These are phyloP conservation scores for Apistogramma diplotaenia DNA, from an alignment of 2,113 vertebrate genomes.

Conservation along the genomic window DNA sequence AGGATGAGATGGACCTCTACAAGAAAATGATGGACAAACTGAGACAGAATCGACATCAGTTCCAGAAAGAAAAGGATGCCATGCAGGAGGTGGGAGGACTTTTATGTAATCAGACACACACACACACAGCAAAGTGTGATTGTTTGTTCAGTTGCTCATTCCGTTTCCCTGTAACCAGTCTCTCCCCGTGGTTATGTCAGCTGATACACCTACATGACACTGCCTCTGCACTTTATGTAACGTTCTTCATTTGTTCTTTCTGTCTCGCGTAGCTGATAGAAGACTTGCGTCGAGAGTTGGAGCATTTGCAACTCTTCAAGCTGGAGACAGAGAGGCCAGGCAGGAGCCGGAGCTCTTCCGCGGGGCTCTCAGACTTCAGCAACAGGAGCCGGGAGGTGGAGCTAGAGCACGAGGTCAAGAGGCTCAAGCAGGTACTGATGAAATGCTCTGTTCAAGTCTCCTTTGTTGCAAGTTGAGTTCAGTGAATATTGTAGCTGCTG, in stretches of 20 bases:
- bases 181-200: not conserved
- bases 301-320: constrained; percentile 92
- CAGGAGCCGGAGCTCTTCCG: constrained; percentile 82
- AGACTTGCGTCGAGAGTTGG: constrained; percentile 91
- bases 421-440: constrained; percentile 88
- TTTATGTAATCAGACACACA: not conserved
- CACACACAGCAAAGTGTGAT: not conserved
- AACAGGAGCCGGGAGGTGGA: constrained; percentile 89
- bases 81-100: constrained; percentile 86
- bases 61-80: constrained; percentile 91
- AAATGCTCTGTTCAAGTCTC: not conserved
- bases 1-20: constrained; percentile 95
- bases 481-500: not conserved
- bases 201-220: not conserved
- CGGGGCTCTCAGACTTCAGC: constrained; percentile 84
- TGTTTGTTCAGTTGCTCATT: not conserved
- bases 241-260: not conserved
- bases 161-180: not conserved
- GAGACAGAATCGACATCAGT: constrained; percentile 88
- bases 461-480: not conserved
- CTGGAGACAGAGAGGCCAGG: constrained; percentile 87
- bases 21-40: constrained; percentile 97
- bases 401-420: constrained; percentile 92
- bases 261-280: constrained; percentile 86
- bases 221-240: constrained; percentile 14